Percentiles rank a stretch among this genome's conserved stretches.
Conservation (phyloP, 2,113 vertebrate species). For the Syngnathus scovelli region DNA sequence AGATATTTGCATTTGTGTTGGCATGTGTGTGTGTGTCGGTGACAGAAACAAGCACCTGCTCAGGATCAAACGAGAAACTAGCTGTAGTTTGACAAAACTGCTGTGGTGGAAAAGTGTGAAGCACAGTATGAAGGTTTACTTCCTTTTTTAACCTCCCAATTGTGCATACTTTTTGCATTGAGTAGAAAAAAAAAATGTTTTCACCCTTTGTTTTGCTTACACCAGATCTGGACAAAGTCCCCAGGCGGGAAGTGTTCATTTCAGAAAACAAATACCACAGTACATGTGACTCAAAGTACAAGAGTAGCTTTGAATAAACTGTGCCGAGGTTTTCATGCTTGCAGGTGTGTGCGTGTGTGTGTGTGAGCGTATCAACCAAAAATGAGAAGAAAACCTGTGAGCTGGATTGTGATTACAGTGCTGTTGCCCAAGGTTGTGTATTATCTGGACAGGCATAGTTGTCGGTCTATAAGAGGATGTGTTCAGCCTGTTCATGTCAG, state of each 20-base stretch:
- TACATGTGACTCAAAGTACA: not conserved
- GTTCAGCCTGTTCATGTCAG: constrained; percentile 31
- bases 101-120: not conserved
- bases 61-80: constrained; percentile 34
- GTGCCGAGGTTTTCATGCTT: not conserved
- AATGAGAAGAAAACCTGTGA: not conserved
- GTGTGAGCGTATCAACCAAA: not conserved
- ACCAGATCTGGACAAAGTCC: not conserved
- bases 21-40: constrained; percentile 2
- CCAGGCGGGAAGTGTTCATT: not conserved
- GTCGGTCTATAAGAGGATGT: constrained; percentile 45
- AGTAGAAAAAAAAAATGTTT: not conserved
- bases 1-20: constrained; percentile 14
- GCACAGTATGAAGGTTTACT: not conserved
- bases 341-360: not conserved
- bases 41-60: constrained; percentile 21
- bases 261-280: not conserved
- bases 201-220: not conserved
- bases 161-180: not conserved
- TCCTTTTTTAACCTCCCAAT: not conserved
- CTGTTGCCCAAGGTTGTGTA: constrained; percentile 14
- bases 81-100: constrained; percentile 17
- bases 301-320: constrained; percentile 4
- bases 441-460: constrained; percentile 57
- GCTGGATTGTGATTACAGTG: constrained; percentile 3